Evolutionary conservation across 2,797 vertebrate genomes (phyloP).

Genomic region (Enteromius mattozi): DNA sequence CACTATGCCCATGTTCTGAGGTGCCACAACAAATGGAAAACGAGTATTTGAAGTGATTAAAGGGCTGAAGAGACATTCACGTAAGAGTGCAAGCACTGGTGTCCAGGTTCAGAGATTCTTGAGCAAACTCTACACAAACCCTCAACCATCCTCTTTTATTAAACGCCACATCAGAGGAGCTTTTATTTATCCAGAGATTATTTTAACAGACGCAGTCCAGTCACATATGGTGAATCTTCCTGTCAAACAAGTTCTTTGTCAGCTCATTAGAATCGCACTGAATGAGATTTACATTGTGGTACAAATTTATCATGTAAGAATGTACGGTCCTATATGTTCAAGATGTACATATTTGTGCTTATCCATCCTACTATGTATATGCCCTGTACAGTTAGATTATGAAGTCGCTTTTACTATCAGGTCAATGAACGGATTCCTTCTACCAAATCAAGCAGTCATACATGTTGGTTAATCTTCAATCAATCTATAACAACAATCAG

Average conservation of each 20-base stretch:
- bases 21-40: slow-evolving; percentile 57
- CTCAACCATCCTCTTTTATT: slow-evolving; percentile 26
- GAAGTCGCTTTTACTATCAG: slow-evolving; percentile 68
- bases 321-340: slow-evolving; percentile 64
- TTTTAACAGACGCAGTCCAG: slow-evolving; percentile 37
- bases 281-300: slow-evolving; percentile 80
- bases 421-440: slow-evolving; percentile 51
- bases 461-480: slow-evolving; percentile 72
- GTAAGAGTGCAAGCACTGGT: background rate
- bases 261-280: slow-evolving; percentile 76
- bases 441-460: slow-evolving; percentile 63
- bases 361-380: slow-evolving; percentile 63
- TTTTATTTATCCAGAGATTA: slow-evolving; percentile 21
- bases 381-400: slow-evolving; percentile 69
- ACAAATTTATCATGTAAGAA: slow-evolving; percentile 71
- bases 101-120: slow-evolving; percentile 13
- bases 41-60: background rate
- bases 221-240: slow-evolving; percentile 49
- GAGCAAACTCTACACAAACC: background rate
- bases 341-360: slow-evolving; percentile 72
- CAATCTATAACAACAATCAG: slow-evolving; percentile 42
- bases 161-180: slow-evolving; percentile 29
- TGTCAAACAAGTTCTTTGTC: slow-evolving; percentile 71
- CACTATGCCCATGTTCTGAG: slow-evolving; percentile 99
- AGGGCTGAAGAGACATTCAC: slow-evolving; percentile 29